Conservation (phyloP, 1,140 invertebrate species). For the Ditylenchus dipsaci region DNA sequence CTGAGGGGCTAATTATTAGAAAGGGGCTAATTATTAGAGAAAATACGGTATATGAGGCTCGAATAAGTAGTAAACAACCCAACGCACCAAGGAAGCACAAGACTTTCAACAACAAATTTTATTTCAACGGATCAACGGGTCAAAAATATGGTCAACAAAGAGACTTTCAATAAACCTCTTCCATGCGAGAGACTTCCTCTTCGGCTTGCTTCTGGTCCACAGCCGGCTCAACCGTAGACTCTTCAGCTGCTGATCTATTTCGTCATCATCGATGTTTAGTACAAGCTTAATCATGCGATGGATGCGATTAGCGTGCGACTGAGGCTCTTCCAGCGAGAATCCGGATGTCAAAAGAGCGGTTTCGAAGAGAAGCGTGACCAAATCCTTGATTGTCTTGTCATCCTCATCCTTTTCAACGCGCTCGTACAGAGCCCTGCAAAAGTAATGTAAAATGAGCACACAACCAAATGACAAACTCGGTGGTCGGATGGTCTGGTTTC, state of each 20-base stretch:
- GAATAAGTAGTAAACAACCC: no score
- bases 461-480: conserved; percentile 65
- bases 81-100: no score
- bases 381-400: conserved; percentile 90
- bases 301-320: conserved; percentile 63
- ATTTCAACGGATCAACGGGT: no score
- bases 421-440: conserved; percentile 68
- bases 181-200: conserved; percentile 66
- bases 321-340: conserved; percentile 80
- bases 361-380: conserved; percentile 84
- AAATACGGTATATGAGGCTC: no score
- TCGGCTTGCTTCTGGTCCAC: conserved; percentile 65
- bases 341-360: conserved; percentile 83
- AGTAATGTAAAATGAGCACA: background rate
- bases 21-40: no score
- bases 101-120: no score
- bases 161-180: conserved; percentile 84
- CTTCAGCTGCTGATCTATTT: conserved; percentile 70
- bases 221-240: conserved; percentile 59
- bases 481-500: conserved; percentile 91
- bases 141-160: no score
- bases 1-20: no score
- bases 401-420: conserved; percentile 92
- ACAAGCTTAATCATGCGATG: conserved; percentile 90
- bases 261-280: conserved; percentile 75